Evolutionary conservation across 2,113 vertebrate genomes (phyloP).

Genomic region (Mobula hypostoma): DNA sequence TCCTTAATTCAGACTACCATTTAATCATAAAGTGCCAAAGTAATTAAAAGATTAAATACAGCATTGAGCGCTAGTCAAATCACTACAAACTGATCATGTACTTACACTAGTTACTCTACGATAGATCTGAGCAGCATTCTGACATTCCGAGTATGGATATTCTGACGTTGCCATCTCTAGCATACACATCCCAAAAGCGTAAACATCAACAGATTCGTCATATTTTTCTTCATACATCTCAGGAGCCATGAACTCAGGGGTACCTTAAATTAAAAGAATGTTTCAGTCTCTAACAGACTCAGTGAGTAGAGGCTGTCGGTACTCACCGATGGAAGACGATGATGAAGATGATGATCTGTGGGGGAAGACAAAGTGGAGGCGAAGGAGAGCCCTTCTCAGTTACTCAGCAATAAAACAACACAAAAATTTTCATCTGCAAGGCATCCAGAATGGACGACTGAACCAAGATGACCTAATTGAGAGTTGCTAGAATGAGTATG

Average conservation of each 20-base stretch:
- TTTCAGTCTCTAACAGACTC: constrained; percentile 78
- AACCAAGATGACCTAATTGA: constrained; percentile 39
- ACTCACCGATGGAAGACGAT: constrained; percentile 62
- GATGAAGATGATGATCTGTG: constrained; percentile 52
- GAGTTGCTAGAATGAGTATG: neutral
- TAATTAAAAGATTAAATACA: neutral
- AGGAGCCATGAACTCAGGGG: constrained; percentile 98
- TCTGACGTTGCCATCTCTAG: constrained; percentile 99
- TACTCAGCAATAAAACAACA: constrained; percentile 61
- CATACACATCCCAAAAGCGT: constrained; percentile 99
- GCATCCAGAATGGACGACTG: constrained; percentile 61
- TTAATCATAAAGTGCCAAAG: neutral
- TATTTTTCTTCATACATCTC: constrained; percentile 99
- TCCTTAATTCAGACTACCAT: neutral
- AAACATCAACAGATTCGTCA: constrained; percentile 94
- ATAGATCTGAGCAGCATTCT: constrained; percentile 98
- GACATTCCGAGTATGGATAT: constrained; percentile 97
- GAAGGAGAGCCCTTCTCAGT: constrained; percentile 68
- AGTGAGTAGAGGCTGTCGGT: constrained; percentile 67
- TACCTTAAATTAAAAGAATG: constrained; percentile 87
- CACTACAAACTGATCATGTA: constrained; percentile 43
- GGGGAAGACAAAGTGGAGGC: constrained; percentile 49
- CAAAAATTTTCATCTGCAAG: constrained; percentile 78
- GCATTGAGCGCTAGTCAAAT: neutral
- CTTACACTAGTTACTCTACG: constrained; percentile 97